A percentile compares a stretch with the other conserved stretches of the same genome.
phyloP scores from a whole-genome alignment of 2,797 vertebrate species.

The Peromyscus nudipes region DNA sequence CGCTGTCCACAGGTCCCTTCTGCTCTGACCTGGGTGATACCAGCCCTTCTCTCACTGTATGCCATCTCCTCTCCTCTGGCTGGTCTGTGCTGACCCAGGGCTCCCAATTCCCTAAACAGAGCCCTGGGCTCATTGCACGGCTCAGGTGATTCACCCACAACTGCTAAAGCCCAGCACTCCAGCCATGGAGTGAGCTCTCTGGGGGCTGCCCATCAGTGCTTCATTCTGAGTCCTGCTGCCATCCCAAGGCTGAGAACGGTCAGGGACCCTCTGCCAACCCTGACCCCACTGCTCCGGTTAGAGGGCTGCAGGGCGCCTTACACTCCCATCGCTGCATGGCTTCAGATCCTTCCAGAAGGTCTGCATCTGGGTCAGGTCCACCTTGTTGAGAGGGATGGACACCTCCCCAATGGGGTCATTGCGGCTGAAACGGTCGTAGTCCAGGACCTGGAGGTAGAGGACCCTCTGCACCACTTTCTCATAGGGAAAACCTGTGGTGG shows the following conservation, averaged over 20 bases:
- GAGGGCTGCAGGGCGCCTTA: constrained; percentile 88
- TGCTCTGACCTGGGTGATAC: neutral
- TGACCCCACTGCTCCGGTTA: neutral
- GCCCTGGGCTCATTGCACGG: neutral
- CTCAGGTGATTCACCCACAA: fast-evolving
- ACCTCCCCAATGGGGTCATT: constrained; percentile 99
- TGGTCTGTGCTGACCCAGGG: neutral
- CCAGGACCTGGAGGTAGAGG: constrained; percentile 98
- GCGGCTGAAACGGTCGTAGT: constrained; percentile 99
- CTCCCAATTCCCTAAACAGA: neutral
- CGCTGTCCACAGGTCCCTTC: neutral
- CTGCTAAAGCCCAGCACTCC: neutral
- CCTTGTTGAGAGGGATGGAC: constrained; percentile 98
- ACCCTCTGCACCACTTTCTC: constrained; percentile 98
- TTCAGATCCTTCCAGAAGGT: constrained; percentile 99
- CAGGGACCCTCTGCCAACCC: neutral
- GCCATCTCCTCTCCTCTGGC: neutral
- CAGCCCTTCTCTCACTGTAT: neutral
- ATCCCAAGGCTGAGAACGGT: too few species aligned
- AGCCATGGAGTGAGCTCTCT: neutral
- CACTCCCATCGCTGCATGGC: constrained; percentile 98
- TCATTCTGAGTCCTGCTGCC: neutral
- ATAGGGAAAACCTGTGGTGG: constrained; percentile 95
- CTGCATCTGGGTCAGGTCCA: constrained; percentile 98
- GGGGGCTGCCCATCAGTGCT: fast-evolving